Conservation (phyloP, 2,888 invertebrate genomes). For the Rhamnusium bicolor region DNA sequence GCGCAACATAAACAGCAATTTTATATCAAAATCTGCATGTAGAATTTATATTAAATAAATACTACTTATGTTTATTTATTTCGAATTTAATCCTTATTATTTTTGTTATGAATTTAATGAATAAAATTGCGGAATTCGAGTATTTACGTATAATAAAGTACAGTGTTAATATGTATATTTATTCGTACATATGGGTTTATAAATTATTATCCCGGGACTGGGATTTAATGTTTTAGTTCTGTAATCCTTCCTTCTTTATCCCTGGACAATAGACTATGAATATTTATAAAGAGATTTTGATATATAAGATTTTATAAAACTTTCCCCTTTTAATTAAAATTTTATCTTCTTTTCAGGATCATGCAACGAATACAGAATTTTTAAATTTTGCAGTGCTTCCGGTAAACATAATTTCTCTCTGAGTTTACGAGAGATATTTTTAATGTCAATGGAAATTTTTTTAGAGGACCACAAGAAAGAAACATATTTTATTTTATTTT, state of each 20-base stretch:
- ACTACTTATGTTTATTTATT: neutral
- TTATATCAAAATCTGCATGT: neutral
- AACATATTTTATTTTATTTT: neutral
- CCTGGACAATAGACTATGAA: slow-evolving; percentile 4
- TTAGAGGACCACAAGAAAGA: neutral
- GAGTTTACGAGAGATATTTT: neutral
- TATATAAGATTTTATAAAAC: slow-evolving; percentile 17
- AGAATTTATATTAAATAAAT: neutral
- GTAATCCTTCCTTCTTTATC: slow-evolving; percentile 15
- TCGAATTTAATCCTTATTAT: neutral
- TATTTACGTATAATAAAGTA: neutral
- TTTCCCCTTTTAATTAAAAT: slow-evolving; percentile 33
- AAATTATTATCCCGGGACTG: neutral
- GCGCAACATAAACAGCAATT: neutral
- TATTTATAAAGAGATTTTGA: slow-evolving; percentile 8
- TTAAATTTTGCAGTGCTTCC: neutral
- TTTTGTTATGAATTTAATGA: neutral
- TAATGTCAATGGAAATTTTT: neutral
- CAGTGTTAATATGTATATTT: neutral
- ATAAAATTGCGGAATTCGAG: neutral
- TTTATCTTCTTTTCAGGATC: slow-evolving; percentile 22
- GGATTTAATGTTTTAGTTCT: slow-evolving; percentile 6
- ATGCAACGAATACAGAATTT: neutral
- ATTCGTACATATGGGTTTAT: neutral
- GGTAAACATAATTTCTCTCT: neutral